Conservation (phyloP, 2,888 invertebrate genomes). For the Bombylius discolor region DNA sequence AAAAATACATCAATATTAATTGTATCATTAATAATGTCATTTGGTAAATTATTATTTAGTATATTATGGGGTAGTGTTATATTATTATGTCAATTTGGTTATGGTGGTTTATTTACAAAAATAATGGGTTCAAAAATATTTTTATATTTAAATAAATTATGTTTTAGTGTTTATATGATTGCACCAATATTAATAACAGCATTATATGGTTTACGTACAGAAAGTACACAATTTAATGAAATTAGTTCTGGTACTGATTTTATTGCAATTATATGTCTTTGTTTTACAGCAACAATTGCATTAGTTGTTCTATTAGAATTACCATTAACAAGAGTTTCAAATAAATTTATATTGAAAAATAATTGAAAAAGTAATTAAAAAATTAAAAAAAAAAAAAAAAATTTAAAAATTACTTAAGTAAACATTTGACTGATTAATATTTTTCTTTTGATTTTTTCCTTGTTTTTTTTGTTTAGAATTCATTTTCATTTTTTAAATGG, state of each 20-base stretch:
- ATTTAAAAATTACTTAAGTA: too few species aligned
- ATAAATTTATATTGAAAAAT: constrained; percentile 14
- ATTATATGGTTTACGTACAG: constrained; percentile 20
- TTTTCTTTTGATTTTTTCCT: too few species aligned
- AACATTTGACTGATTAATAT: too few species aligned
- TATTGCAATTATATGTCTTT: constrained; percentile 17
- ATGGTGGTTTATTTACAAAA: constrained; percentile 20
- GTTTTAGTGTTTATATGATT: constrained; percentile 26
- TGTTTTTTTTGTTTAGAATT: too few species aligned
- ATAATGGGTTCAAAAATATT: constrained; percentile 22
- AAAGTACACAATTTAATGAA: constrained; percentile 24
- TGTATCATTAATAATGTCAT: constrained; percentile 25
- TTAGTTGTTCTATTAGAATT: constrained; percentile 21
- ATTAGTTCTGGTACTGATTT: constrained; percentile 22
- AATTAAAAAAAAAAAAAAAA: too few species aligned
- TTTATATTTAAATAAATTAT: constrained; percentile 25
- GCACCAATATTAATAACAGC: constrained; percentile 23
- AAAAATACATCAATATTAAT: constrained; percentile 21
- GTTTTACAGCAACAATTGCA: constrained; percentile 15
- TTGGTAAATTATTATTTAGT: constrained; percentile 26
- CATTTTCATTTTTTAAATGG: too few species aligned
- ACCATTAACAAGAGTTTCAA: constrained; percentile 22
- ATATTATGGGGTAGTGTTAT: constrained; percentile 22
- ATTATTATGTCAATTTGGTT: constrained; percentile 22
- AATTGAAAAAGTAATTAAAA: too few species aligned